A percentile compares a stretch with the other conserved stretches of the same genome.
Conservation (phyloP, 2,888 invertebrate species). For the Dromius quadrimaculatus region DNA sequence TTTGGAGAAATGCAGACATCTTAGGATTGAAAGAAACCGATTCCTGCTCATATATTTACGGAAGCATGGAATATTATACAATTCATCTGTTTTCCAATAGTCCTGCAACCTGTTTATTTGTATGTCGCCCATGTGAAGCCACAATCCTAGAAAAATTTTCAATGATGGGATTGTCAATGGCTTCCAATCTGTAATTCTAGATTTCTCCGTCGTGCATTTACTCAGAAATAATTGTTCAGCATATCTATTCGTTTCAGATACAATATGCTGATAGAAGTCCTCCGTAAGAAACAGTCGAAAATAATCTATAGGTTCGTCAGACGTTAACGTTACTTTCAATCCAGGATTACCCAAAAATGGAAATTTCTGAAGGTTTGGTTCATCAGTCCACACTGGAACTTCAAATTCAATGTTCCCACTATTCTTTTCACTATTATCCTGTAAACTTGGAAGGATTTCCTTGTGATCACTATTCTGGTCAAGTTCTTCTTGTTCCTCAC, state of each 20-base stretch:
- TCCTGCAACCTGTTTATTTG: slow-evolving; percentile 59
- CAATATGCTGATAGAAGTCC: background rate
- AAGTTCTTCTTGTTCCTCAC: too few relatives aligned
- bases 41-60: slow-evolving; percentile 60
- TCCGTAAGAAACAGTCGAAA: background rate
- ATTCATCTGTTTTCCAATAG: slow-evolving; percentile 61
- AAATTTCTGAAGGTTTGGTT: too few relatives aligned
- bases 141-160: background rate
- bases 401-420: too few relatives aligned
- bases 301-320: background rate
- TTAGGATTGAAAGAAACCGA: slow-evolving; percentile 61
- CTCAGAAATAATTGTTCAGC: background rate
- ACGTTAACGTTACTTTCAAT: too few relatives aligned
- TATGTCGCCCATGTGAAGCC: slow-evolving; percentile 60
- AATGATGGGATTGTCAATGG: background rate
- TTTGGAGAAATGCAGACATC: slow-evolving; percentile 60
- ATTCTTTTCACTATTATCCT: too few relatives aligned
- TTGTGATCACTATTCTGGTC: too few relatives aligned
- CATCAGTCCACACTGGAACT: too few relatives aligned
- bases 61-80: slow-evolving; percentile 60
- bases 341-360: too few relatives aligned
- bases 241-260: background rate
- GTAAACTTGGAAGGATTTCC: too few relatives aligned
- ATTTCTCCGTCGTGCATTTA: background rate
- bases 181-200: background rate